Evolutionary conservation across 1,140 invertebrate genomes (phyloP).

Genomic region (Cylas formicarius): DNA sequence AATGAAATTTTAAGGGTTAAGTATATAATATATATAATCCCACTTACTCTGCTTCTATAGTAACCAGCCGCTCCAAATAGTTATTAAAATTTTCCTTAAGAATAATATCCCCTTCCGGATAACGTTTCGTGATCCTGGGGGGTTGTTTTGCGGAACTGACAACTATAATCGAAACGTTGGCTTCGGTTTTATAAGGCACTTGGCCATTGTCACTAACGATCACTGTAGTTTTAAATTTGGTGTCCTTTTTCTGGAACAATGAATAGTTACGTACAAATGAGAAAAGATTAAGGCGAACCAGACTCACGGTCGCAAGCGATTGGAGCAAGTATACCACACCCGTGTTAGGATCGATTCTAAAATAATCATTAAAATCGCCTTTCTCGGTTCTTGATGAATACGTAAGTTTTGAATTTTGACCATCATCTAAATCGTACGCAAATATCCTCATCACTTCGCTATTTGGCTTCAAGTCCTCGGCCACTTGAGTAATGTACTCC

Average conservation of each 20-base stretch:
- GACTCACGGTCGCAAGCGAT: slow-evolving; percentile 34
- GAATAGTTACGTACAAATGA: slow-evolving; percentile 19
- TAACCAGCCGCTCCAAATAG: slow-evolving; percentile 59
- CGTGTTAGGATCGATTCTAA: slow-evolving; percentile 66
- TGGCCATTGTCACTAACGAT: slow-evolving; percentile 66
- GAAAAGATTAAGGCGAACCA: slow-evolving; percentile 1
- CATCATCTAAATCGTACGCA: slow-evolving; percentile 81
- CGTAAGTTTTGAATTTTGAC: slow-evolving; percentile 69
- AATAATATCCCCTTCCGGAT: slow-evolving; percentile 52
- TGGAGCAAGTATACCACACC: slow-evolving; percentile 72
- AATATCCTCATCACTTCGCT: slow-evolving; percentile 79
- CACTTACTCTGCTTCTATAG: slow-evolving; percentile 60
- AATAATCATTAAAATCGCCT: slow-evolving; percentile 58
- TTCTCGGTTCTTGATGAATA: slow-evolving; percentile 40
- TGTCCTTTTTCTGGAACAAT: slow-evolving; percentile 55
- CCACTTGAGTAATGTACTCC: slow-evolving; percentile 67
- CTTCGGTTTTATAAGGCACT: slow-evolving; percentile 51
- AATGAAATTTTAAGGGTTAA: slow-evolving; percentile 11
- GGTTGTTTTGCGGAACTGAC: slow-evolving; percentile 84
- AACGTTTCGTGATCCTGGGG: slow-evolving; percentile 58
- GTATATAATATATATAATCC: slow-evolving; percentile 1
- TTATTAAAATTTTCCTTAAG: slow-evolving; percentile 67
- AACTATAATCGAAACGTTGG: slow-evolving; percentile 72
- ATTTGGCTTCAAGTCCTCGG: slow-evolving; percentile 60
- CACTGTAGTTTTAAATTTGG: slow-evolving; percentile 31